A percentile compares a stretch with the other conserved stretches of the same genome.
Evolutionary conservation across 2,888 invertebrate genomes (phyloP).

Genomic region (Drosophila lacicola): DNA sequence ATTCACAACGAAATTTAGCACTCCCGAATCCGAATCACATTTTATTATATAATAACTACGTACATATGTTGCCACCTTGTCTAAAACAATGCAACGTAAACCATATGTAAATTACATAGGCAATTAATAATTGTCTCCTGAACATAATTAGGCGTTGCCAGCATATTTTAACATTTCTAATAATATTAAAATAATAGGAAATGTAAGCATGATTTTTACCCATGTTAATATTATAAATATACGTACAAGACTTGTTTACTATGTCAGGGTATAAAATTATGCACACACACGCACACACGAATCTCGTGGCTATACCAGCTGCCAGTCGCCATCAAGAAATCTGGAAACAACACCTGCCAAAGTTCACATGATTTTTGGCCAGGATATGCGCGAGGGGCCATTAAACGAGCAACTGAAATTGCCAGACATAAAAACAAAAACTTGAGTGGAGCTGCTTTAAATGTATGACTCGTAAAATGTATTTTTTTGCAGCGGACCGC

Average conservation of each 20-base stretch:
- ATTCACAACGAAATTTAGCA: not conserved
- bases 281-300: constrained; percentile 1
- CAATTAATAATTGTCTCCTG: not conserved
- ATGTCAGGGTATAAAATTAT: constrained; percentile 4
- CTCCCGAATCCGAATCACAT: not conserved
- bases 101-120: not conserved
- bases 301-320: constrained; percentile 10
- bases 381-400: constrained; percentile 50
- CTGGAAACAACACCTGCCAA: constrained; percentile 64
- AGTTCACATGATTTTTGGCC: constrained; percentile 53
- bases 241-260: not conserved
- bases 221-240: too few relatives aligned
- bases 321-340: constrained; percentile 29
- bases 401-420: constrained; percentile 62
- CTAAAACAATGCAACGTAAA: not conserved
- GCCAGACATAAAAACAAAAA: constrained; percentile 55
- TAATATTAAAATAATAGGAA: too few relatives aligned
- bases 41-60: not conserved
- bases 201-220: too few relatives aligned
- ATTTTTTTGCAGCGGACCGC: constrained; percentile 86
- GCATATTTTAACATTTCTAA: too few relatives aligned
- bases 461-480: constrained; percentile 62
- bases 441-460: constrained; percentile 48
- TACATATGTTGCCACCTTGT: not conserved
- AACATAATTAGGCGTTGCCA: not conserved